phyloP scores from a whole-genome alignment of 35 echinoderm and acorn worm species.

The Ophiothrix spiculata region DNA sequence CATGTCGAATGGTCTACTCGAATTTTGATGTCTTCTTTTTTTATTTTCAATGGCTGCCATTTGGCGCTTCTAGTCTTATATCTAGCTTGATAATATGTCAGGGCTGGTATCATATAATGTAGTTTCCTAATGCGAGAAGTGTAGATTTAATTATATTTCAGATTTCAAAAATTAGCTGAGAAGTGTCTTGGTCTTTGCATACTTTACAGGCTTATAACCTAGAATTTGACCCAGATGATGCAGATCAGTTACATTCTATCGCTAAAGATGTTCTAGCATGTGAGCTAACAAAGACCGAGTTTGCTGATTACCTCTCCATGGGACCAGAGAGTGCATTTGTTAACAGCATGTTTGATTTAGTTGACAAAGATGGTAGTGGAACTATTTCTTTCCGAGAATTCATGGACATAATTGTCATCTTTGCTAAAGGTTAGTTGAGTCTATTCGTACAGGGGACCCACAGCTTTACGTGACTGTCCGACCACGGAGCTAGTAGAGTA shows the following conservation, averaged over 20 bases:
- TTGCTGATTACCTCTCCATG: slow-evolving; percentile 92
- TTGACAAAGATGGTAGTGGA: slow-evolving; percentile 95
- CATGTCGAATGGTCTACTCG: too few species aligned
- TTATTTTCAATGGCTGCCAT: too few species aligned
- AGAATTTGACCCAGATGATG: slow-evolving; percentile 58
- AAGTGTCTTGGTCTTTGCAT: not conserved
- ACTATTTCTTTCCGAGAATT: slow-evolving; percentile 91
- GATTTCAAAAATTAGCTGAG: too few species aligned
- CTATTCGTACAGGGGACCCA: too few species aligned
- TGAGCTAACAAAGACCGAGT: slow-evolving; percentile 91
- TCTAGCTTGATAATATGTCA: too few species aligned
- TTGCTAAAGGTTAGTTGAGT: slow-evolving; percentile 98
- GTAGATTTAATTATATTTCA: too few species aligned
- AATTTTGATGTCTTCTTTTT: too few species aligned
- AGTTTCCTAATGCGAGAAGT: too few species aligned
- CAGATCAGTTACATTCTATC: slow-evolving; percentile 31
- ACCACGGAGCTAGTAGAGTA: too few species aligned
- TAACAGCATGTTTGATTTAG: slow-evolving; percentile 90
- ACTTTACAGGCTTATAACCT: slow-evolving; percentile 56
- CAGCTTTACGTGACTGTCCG: too few species aligned
- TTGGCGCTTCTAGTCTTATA: too few species aligned
- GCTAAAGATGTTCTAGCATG: slow-evolving; percentile 76
- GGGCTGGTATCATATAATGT: too few species aligned
- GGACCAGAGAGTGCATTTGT: slow-evolving; percentile 78
- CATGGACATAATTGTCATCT: slow-evolving; percentile 90